phyloP scores from a whole-genome alignment of 1,140 invertebrate species.

The Drosophila pandora region DNA sequence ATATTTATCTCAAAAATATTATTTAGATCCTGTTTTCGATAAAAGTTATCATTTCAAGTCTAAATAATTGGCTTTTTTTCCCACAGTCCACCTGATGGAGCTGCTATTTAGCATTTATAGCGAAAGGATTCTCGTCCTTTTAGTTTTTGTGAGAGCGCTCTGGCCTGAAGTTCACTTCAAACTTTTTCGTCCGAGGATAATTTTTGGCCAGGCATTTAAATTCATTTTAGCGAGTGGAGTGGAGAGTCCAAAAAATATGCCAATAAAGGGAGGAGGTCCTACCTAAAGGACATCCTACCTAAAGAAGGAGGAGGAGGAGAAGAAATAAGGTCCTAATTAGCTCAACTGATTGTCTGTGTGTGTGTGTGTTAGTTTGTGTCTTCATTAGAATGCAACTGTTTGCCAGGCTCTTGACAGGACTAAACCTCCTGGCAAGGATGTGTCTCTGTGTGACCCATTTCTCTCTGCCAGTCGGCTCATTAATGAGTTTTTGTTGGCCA shows the following conservation, averaged over 20 bases:
- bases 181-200: constrained; percentile 24
- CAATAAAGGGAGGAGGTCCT: background rate
- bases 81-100: background rate
- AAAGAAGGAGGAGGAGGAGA: background rate
- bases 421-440: background rate
- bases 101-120: constrained; percentile 3
- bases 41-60: no score
- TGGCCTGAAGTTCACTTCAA: constrained; percentile 36
- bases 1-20: no score
- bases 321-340: constrained; percentile 48
- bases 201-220: constrained; percentile 41
- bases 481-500: constrained; percentile 70
- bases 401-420: constrained; percentile 42
- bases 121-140: background rate
- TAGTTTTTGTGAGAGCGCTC: constrained; percentile 1
- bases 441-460: constrained; percentile 57
- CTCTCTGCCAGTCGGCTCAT: constrained; percentile 56
- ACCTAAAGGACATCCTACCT: constrained; percentile 5
- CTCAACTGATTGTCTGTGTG: constrained; percentile 30
- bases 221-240: constrained; percentile 37
- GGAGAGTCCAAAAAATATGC: constrained; percentile 23
- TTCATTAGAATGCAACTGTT: constrained; percentile 77
- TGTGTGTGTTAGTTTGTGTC: constrained; percentile 25
- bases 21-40: no score
- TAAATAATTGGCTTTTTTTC: no score